Evolutionary conservation across 2,888 invertebrate genomes (phyloP).

Genomic region (Drosophila koepferae): DNA sequence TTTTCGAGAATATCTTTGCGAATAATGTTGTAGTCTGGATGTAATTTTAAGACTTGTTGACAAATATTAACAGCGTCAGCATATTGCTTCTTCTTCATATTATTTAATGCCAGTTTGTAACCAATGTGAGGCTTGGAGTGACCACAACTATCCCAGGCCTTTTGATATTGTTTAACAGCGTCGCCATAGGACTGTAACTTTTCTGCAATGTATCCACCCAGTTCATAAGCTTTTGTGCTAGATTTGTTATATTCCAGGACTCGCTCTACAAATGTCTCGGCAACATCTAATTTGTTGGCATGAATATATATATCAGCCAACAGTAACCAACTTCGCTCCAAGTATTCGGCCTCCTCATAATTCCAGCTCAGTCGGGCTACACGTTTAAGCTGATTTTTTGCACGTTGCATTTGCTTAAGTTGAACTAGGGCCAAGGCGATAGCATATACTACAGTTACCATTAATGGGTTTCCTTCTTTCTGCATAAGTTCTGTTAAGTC

Average conservation of each 20-base stretch:
- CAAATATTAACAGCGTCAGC: constrained; percentile 97
- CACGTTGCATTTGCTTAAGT: constrained; percentile 95
- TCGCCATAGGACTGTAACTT: constrained; percentile 96
- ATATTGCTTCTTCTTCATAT: constrained; percentile 94
- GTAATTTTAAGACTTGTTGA: constrained; percentile 91
- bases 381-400: constrained; percentile 96
- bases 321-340: constrained; percentile 97
- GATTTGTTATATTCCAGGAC: constrained; percentile 94
- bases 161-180: constrained; percentile 92
- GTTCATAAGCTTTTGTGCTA: constrained; percentile 96
- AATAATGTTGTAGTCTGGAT: constrained; percentile 96
- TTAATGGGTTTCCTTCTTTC: constrained; percentile 90
- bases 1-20: constrained; percentile 97
- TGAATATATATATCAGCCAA: constrained; percentile 96
- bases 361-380: constrained; percentile 95
- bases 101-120: constrained; percentile 96
- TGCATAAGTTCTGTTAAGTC: constrained; percentile 91
- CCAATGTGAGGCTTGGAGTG: constrained; percentile 94
- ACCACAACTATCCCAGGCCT: constrained; percentile 94
- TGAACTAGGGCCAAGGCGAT: constrained; percentile 92
- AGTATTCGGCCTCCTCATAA: constrained; percentile 97
- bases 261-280: constrained; percentile 92
- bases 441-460: constrained; percentile 94
- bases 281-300: constrained; percentile 93
- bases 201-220: constrained; percentile 92